Base-by-base conservation (phyloP, 1,140 invertebrate species). In the Spodoptera frugiperda region DNA sequence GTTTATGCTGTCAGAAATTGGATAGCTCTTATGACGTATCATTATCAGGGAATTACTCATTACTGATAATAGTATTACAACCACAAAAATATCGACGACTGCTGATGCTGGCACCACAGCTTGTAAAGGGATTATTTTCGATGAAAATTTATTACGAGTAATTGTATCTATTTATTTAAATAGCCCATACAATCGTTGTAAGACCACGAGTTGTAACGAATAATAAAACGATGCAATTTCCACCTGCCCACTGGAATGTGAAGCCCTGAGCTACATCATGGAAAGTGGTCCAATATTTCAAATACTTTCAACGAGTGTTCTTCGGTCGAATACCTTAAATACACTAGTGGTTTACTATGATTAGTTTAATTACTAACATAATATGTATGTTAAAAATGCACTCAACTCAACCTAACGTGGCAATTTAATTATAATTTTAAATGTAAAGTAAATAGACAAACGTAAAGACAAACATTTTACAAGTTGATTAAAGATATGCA, bases 221-320 rank as follows among this genome's bases (percentile, higher is more conserved):
- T 79, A 70, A 80, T 77, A 78, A 78, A 76, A 75, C 70, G 63
- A 63, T 79, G 80, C 54, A 80, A 84, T 82, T 84, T 87, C 79
- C 80, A 87, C 82, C 83, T 84, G 86, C 77, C 55, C 81, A 75
- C 51, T 65, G 82, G 82, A 84, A 85, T 85, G 82, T 80, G 63
- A 78, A 73, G 80, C 80, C 80, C 21, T 76, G 51, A 82, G 82
- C 82, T 76, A 79, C 77, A 79, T 74, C 80, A 80, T 77, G 82
- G 86, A 86, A 87, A 86, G 84, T 85, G 83, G 84, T 86, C 79
- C 75, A 82, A 84, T 87, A 86, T 82, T 86, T 85, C 81, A 87
- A 84, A 86, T 82, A 76, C 70, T 84, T 82, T 78, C 59, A 78
- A 75, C 53, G 54, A 61, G 8, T 71, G 49, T 39, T 57, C 44